A percentile compares a stretch with the other conserved stretches of the same genome.
Evolutionary conservation across 2,113 vertebrate species (phyloP).

Genomic region (Acinonyx jubatus): DNA sequence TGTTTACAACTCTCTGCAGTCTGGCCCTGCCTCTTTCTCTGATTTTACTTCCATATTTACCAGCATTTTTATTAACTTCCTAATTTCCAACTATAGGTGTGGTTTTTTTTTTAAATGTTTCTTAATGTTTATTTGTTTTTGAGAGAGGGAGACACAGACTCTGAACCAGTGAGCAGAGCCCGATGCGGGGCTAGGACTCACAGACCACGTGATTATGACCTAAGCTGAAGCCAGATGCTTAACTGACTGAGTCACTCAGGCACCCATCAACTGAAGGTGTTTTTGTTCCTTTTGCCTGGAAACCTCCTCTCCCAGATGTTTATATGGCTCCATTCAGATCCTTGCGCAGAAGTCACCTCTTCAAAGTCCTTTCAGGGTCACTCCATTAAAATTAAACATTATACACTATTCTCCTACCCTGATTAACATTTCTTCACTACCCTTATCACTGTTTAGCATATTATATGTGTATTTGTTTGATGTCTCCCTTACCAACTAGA

Average conservation of each 20-base stretch:
- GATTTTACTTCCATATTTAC: neutral
- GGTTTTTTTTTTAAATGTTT: neutral
- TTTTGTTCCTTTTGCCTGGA: neutral
- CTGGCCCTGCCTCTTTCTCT: neutral
- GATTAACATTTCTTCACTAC: conserved; percentile 3
- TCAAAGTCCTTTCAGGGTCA: neutral
- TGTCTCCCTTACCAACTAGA: neutral
- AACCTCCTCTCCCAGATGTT: neutral
- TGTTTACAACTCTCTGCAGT: neutral
- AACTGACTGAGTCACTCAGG: no score
- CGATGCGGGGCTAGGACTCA: no score
- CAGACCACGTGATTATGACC: no score
- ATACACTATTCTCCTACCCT: neutral
- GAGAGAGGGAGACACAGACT: no score
- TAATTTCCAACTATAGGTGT: neutral
- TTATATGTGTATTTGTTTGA: neutral
- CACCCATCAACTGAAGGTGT: neutral
- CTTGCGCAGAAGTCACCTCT: neutral
- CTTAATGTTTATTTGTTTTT: no score
- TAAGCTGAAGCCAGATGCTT: no score
- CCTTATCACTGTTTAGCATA: neutral
- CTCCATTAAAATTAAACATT: neutral
- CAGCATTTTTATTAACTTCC: neutral
- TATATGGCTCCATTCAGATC: neutral
- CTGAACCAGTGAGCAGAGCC: no score